phyloP scores from a whole-genome alignment of 2,797 vertebrate species.

The Pelodytes ibericus region DNA sequence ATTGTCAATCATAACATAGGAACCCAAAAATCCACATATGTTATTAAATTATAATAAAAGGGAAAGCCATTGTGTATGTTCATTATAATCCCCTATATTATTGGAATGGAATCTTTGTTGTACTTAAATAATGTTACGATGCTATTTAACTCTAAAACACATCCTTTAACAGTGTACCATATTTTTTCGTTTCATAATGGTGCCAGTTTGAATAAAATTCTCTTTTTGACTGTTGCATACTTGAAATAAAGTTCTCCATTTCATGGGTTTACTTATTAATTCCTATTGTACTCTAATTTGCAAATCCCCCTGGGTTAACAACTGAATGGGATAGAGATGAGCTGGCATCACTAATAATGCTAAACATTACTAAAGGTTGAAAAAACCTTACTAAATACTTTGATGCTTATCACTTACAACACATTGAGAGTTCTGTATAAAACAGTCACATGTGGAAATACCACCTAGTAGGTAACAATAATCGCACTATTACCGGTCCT shows the following conservation, averaged over 20 bases:
- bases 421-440: too few species aligned
- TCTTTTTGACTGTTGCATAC: background rate
- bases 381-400: too few species aligned
- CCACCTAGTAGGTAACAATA: too few species aligned
- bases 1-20: background rate
- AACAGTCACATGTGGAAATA: too few species aligned
- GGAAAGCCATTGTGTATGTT: background rate
- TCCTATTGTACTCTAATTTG: background rate
- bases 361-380: too few species aligned
- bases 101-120: background rate
- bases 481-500: too few species aligned
- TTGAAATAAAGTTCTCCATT: background rate
- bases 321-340: too few species aligned
- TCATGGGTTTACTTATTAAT: background rate
- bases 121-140: background rate
- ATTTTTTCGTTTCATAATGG: conserved; percentile 3
- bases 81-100: background rate
- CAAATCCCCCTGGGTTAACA: too few species aligned
- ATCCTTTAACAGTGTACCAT: background rate
- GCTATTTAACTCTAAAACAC: background rate
- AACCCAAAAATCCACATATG: background rate
- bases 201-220: background rate
- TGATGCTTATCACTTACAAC: too few species aligned
- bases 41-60: background rate
- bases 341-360: too few species aligned